Conservation (phyloP, 2,888 invertebrate genomes). For the Drosophila ezoana region DNA sequence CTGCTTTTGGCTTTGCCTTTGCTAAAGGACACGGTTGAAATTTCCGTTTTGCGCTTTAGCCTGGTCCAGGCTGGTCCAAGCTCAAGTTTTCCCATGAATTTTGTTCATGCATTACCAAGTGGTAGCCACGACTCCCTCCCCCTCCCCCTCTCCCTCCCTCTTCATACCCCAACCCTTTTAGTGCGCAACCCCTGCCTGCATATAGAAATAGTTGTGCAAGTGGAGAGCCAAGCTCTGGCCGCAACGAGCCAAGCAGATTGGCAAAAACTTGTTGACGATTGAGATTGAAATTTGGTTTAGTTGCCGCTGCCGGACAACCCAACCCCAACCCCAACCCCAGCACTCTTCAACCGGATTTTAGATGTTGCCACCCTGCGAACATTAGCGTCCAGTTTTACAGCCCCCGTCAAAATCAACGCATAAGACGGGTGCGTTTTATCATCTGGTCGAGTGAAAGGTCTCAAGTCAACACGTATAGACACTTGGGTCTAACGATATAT, state of each 20-base stretch:
- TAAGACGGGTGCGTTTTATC: constrained; percentile 58
- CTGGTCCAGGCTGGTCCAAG: constrained; percentile 50
- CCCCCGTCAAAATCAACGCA: neutral
- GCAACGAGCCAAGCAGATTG: constrained; percentile 43
- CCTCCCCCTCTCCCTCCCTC: neutral
- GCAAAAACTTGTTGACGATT: constrained; percentile 80
- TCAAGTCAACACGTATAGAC: constrained; percentile 67
- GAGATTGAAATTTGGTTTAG: constrained; percentile 78
- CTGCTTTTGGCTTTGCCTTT: constrained; percentile 53
- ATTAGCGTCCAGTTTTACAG: constrained; percentile 56
- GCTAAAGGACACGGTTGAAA: constrained; percentile 77
- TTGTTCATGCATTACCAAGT: constrained; percentile 76
- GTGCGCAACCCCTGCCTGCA: constrained; percentile 33
- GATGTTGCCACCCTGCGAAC: constrained; percentile 33
- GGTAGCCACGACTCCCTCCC: constrained; percentile 19
- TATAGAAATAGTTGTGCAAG: constrained; percentile 74
- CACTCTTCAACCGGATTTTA: neutral
- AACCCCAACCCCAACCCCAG: constrained; percentile 23
- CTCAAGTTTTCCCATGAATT: constrained; percentile 79
- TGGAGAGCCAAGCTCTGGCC: constrained; percentile 35
- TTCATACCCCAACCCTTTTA: neutral
- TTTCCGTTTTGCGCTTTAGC: constrained; percentile 64
- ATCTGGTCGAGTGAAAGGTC: constrained; percentile 38
- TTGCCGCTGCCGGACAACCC: constrained; percentile 26
- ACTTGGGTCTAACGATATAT: constrained; percentile 76